Percentiles rank a stretch among this genome's conserved stretches.
These are phyloP conservation scores for Ophonus ardosiacus DNA, from an alignment of 2,888 invertebrate genomes.

Conservation along the genomic window DNA sequence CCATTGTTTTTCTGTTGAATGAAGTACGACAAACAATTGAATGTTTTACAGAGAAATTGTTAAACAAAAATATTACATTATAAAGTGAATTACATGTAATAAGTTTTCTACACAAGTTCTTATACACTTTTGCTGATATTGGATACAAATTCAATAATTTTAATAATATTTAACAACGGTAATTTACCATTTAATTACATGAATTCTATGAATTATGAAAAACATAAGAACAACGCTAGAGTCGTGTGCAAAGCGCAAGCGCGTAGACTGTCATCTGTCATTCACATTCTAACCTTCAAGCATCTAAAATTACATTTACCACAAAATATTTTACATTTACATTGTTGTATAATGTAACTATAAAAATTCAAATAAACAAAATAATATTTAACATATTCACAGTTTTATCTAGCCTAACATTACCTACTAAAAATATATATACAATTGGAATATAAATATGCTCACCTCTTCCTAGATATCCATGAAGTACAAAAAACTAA, in stretches of 20 bases:
- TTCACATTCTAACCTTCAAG: constrained; percentile 1
- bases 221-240: background rate
- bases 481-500: background rate
- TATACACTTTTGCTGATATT: too few relatives aligned
- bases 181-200: too few relatives aligned
- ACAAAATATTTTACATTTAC: background rate
- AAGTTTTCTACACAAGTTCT: background rate
- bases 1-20: background rate
- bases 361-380: too few relatives aligned
- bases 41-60: background rate
- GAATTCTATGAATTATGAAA: background rate
- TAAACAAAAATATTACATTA: background rate
- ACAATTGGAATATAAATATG: background rate
- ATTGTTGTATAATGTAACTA: background rate
- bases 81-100: background rate
- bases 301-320: background rate
- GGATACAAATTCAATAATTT: too few relatives aligned
- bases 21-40: background rate
- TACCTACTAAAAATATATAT: too few relatives aligned
- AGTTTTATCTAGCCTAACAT: too few relatives aligned
- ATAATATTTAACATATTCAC: too few relatives aligned
- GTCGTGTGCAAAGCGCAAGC: constrained; percentile 7
- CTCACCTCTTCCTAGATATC: background rate
- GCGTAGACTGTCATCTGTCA: constrained; percentile 33
- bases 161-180: too few relatives aligned